Evolutionary conservation across 37 sponge, comb jelly and placozoan species (phyloP), one percentile per base, ranked within the genome.

Genomic region (Lycopodina hypogea): DNA sequence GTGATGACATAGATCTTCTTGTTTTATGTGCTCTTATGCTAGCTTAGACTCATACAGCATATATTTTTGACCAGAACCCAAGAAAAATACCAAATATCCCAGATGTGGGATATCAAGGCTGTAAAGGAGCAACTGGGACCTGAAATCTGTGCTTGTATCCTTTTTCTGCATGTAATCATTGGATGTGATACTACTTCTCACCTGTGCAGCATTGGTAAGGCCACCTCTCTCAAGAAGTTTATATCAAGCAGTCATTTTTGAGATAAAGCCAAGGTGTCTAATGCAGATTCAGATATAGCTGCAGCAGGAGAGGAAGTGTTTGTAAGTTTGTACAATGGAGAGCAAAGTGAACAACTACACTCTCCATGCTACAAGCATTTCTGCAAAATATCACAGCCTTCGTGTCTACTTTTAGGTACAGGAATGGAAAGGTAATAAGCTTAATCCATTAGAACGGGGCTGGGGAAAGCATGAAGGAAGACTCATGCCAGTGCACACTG

Each of bases 1-100:
- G 60, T 59, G 79, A 78, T 42, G 79, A 78, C 68, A 78, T 68
- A 65, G 79, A 78, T 65, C 34, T 82, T 3, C 42, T 42, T 12
- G 2, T 52, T n/a, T 77, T 77, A 64, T 77, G 76, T 75, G 61
- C 37, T 75, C 52, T 75, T 30, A 67, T 18, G 68, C 68, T 2
- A 67, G 68, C 68, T 35, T 67, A 34, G 33, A 67, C 35, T n/a
- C n/a, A n/a, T 50, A 45, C 7, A 28, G 6, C 53, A 72, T 72
- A 2, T 72, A 30, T 45, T 72, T n/a, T n/a, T n/a, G n/a, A n/a
- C n/a, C n/a, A n/a, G n/a, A n/a, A n/a, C n/a, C n/a, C n/a, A n/a
- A n/a, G 52, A 72, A 41, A 41, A 34, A 2, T 7, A 24, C 52
- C 9, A 59, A 59, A 28, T 28, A 59, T 3, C 60, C 60, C 60